Percentiles rank a stretch among this genome's conserved stretches.
Evolutionary conservation across 2,888 invertebrate genomes (phyloP).

Genomic region (Rhyacophila evoluta): DNA sequence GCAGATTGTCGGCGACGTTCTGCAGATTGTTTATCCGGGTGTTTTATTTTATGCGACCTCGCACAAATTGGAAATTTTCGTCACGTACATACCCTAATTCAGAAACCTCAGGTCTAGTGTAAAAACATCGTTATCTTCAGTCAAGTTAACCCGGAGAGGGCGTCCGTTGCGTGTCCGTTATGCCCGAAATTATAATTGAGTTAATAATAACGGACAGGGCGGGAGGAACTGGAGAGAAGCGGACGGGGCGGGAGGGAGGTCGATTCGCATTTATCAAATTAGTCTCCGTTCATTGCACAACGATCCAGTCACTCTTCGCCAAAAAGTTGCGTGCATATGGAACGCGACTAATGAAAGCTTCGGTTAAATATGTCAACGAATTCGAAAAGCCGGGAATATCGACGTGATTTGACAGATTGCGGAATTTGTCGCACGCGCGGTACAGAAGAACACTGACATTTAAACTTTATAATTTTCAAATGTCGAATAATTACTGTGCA

Average conservation of each 20-base stretch:
- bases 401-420: no score
- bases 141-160: background rate
- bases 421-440: no score
- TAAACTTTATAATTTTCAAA: no score
- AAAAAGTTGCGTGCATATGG: background rate
- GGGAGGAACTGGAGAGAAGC: background rate
- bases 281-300: conserved; percentile 46
- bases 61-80: background rate
- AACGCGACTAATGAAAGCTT: background rate
- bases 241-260: background rate
- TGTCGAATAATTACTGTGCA: no score
- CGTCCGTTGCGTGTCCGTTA: background rate
- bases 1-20: background rate
- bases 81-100: background rate
- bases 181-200: conserved; percentile 8
- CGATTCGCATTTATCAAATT: conserved; percentile 53
- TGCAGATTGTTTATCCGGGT: no score
- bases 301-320: conserved; percentile 30
- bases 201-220: conserved; percentile 26
- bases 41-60: no score
- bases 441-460: no score
- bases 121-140: background rate
- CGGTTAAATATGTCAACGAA: background rate
- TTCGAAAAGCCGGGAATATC: background rate
- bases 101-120: background rate